Conservation (phyloP, 2,888 invertebrate species). For the Drosophila barbarae region DNA sequence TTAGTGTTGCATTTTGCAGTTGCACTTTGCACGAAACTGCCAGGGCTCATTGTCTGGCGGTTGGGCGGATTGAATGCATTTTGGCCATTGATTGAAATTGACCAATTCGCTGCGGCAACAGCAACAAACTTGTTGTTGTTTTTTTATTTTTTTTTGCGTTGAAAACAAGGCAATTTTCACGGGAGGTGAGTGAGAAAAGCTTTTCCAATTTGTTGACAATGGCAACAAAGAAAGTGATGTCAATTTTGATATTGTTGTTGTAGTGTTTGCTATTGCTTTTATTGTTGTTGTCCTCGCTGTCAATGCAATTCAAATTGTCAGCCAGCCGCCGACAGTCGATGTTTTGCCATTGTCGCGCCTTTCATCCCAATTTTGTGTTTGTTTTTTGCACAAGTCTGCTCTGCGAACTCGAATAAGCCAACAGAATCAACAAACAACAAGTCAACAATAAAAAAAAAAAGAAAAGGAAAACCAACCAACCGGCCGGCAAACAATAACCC, state of each 20-base stretch:
- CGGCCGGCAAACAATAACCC: conserved; percentile 15
- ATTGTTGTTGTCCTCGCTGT: not conserved
- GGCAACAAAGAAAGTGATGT: conserved; percentile 34
- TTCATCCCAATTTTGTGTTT: not conserved
- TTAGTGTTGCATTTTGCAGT: conserved; percentile 28
- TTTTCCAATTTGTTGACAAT: conserved; percentile 30
- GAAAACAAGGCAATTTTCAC: not conserved
- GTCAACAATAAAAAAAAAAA: not conserved
- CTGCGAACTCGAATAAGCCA: conserved; percentile 5
- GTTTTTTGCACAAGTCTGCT: not conserved
- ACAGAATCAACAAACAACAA: conserved; percentile 11
- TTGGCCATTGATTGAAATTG: conserved; percentile 38
- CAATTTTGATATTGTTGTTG: conserved; percentile 1
- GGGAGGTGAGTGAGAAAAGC: conserved; percentile 4
- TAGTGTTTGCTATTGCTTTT: not conserved
- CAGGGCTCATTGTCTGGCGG: conserved; percentile 8
- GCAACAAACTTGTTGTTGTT: conserved; percentile 8
- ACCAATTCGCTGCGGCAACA: conserved; percentile 31
- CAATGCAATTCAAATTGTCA: conserved; percentile 30
- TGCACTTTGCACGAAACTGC: conserved; percentile 9
- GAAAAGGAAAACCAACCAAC: not conserved
- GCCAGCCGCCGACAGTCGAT: conserved; percentile 9
- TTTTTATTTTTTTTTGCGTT: not conserved
- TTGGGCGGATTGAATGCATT: conserved; percentile 20
- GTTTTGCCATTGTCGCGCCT: conserved; percentile 13